phyloP scores from a whole-genome alignment of 2,797 vertebrate species.

The Chelmon rostratus region DNA sequence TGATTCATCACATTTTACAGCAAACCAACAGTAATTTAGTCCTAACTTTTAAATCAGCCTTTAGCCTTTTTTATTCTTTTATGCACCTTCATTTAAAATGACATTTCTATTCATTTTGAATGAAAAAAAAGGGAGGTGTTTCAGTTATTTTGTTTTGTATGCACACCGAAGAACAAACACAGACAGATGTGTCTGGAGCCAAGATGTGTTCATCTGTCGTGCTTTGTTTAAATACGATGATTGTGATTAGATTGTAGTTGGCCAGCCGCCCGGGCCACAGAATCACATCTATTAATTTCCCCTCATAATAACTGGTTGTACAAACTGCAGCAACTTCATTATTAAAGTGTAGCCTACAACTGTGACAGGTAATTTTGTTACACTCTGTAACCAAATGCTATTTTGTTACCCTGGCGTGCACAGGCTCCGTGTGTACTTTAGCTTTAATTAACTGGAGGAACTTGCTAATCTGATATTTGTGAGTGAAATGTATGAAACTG shows the following conservation, averaged over 20 bases:
- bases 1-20: background rate
- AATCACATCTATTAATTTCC: conserved; percentile 23
- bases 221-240: conserved; percentile 17
- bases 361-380: background rate
- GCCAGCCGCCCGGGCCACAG: conserved; percentile 2
- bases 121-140: background rate
- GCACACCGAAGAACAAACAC: background rate
- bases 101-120: background rate
- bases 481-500: background rate
- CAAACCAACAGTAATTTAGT: background rate
- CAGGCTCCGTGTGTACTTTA: conserved; percentile 18
- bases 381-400: background rate
- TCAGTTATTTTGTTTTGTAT: background rate
- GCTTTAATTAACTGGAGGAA: conserved; percentile 17
- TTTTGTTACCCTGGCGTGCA: background rate
- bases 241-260: conserved; percentile 33
- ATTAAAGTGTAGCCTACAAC: conserved; percentile 25
- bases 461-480: conserved; percentile 23
- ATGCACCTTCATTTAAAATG: background rate
- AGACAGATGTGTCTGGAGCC: background rate
- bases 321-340: conserved; percentile 34
- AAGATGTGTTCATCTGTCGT: conserved; percentile 20
- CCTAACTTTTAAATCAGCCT: background rate
- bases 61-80: background rate
- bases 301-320: background rate